Percentiles rank a stretch among this genome's conserved stretches.
phyloP scores from a whole-genome alignment of 2,113 vertebrate genomes.

The Limnothrissa miodon region DNA sequence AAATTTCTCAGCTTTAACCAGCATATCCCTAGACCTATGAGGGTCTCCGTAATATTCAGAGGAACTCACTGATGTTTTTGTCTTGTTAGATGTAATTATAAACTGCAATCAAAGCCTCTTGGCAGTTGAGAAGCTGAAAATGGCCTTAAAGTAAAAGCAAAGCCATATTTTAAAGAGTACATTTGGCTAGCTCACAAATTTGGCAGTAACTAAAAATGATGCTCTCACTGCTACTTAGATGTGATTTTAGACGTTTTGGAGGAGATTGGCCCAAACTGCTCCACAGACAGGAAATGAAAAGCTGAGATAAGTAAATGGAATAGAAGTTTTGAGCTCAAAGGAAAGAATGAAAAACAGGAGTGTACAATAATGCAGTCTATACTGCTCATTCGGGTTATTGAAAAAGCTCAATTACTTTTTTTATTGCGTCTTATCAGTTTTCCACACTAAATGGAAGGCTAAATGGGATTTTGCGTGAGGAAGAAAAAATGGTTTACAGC shows the following conservation, averaged over 20 bases:
- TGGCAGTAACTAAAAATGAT: not conserved
- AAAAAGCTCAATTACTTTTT: constrained; percentile 53
- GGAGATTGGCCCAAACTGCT: constrained; percentile 32
- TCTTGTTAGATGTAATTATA: not conserved
- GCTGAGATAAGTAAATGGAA: constrained; percentile 45
- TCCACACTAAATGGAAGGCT: constrained; percentile 13
- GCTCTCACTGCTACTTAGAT: not conserved
- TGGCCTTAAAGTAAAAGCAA: not conserved
- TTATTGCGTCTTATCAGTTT: constrained; percentile 44
- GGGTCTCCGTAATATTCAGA: not conserved
- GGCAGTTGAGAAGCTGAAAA: not conserved
- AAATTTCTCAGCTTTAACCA: not conserved
- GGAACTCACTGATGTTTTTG: not conserved
- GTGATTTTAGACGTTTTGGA: not conserved
- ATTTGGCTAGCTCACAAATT: not conserved
- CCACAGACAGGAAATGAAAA: constrained; percentile 53
- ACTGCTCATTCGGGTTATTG: constrained; percentile 52
- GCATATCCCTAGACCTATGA: not conserved
- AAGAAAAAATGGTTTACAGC: constrained; percentile 34
- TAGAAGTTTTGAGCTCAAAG: not conserved
- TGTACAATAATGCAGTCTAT: constrained; percentile 48
- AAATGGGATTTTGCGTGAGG: constrained; percentile 56
- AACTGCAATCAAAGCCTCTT: not conserved
- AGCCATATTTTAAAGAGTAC: not conserved
- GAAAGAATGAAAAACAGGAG: constrained; percentile 47